These are phyloP conservation scores for Trematomus loennbergii DNA, from an alignment of 2,113 vertebrate genomes.

Conservation along the genomic window DNA sequence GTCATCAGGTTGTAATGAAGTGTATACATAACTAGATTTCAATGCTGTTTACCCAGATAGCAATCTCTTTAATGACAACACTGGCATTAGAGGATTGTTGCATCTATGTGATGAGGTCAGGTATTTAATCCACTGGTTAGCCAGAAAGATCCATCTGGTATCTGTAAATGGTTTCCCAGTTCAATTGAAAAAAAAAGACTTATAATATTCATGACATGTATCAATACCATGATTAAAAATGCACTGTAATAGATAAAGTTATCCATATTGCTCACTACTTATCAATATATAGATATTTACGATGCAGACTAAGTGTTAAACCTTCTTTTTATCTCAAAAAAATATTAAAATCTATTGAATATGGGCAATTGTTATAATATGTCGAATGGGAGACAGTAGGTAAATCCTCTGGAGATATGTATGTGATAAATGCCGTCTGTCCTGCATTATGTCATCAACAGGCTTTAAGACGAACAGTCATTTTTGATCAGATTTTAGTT, in stretches of 20 bases:
- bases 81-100: neutral
- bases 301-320: too few species aligned
- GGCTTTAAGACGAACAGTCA: conserved; percentile 13
- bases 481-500: conserved; percentile 11
- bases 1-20: too few species aligned
- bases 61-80: neutral
- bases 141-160: neutral
- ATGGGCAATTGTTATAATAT: neutral
- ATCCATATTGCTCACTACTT: too few species aligned
- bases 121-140: conserved; percentile 10
- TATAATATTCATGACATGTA: neutral
- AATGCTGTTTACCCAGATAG: too few species aligned
- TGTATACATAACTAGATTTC: too few species aligned
- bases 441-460: conserved; percentile 11
- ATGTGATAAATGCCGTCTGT: neutral
- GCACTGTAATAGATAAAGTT: neutral
- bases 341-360: neutral
- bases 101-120: conserved; percentile 7
- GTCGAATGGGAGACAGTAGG: neutral
- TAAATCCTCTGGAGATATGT: neutral
- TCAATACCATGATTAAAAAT: conserved; percentile 7
- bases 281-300: neutral
- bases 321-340: too few species aligned
- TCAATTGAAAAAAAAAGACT: neutral
- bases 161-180: neutral